Percentiles rank a stretch among this genome's conserved stretches.
phyloP scores from a whole-genome alignment of 2,113 vertebrate species.

The Pseudolaguvia tuberculata region DNA sequence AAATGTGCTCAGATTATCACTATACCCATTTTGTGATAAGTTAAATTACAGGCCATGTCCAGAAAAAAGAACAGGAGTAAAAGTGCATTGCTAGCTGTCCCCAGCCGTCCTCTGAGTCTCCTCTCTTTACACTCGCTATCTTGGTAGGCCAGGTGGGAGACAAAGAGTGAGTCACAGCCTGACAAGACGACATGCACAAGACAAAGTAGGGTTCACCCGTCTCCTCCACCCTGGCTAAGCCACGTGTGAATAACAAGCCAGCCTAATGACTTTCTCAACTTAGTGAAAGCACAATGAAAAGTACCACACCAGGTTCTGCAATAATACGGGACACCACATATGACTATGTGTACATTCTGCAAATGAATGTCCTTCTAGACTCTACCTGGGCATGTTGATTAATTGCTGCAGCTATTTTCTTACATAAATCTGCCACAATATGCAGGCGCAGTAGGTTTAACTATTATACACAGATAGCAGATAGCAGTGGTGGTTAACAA shows the following conservation, averaged over 20 bases:
- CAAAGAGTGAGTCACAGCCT: slow-evolving; percentile 42
- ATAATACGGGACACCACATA: not conserved
- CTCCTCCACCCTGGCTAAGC: slow-evolving; percentile 42
- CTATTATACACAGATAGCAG: not conserved
- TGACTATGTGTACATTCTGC: not conserved
- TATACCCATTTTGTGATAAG: slow-evolving; percentile 22
- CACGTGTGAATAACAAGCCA: slow-evolving; percentile 64
- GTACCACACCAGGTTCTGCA: not conserved
- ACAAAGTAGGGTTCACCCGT: slow-evolving; percentile 40
- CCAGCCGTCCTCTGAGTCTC: slow-evolving; percentile 23
- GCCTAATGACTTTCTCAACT: slow-evolving; percentile 42
- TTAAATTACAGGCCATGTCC: slow-evolving; percentile 28
- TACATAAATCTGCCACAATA: not conserved
- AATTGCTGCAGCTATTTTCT: not conserved
- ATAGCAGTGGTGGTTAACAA: not conserved
- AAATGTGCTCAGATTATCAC: not conserved
- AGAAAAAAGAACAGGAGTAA: not conserved
- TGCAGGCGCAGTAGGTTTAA: not conserved
- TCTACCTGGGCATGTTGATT: not conserved
- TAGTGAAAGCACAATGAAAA: not conserved
- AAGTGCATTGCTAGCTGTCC: slow-evolving; percentile 29
- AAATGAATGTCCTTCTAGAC: not conserved
- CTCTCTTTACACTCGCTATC: slow-evolving; percentile 44
- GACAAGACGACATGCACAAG: slow-evolving; percentile 45
- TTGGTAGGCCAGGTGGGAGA: slow-evolving; percentile 47